Evolutionary conservation across 2,797 vertebrate genomes (phyloP).

Genomic region (Lacerta bilineata): DNA sequence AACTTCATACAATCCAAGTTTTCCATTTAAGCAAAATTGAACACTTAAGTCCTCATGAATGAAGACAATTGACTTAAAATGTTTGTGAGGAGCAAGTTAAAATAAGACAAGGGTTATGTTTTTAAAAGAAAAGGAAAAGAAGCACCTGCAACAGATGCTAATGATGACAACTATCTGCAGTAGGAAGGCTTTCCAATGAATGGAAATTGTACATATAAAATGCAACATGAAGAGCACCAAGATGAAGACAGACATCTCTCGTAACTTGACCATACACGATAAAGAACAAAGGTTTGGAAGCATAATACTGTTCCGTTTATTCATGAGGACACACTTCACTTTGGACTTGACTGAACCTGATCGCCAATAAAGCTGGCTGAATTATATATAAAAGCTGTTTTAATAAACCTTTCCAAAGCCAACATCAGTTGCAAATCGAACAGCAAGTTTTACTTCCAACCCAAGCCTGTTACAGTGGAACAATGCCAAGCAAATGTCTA

Average conservation of each 20-base stretch:
- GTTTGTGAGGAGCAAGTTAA: not conserved
- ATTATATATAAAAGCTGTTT: slow-evolving; percentile 67
- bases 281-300: slow-evolving; percentile 39
- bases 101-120: not conserved
- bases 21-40: not conserved
- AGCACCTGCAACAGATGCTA: not conserved
- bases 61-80: not conserved
- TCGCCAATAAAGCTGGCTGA: slow-evolving; percentile 56
- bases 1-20: not conserved
- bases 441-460: slow-evolving; percentile 74
- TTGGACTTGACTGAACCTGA: slow-evolving; percentile 59
- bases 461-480: slow-evolving; percentile 71
- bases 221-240: slow-evolving; percentile 5
- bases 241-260: not conserved
- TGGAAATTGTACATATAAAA: slow-evolving; percentile 8
- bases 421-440: slow-evolving; percentile 73
- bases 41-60: not conserved
- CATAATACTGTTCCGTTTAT: slow-evolving; percentile 40
- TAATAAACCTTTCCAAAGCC: slow-evolving; percentile 55
- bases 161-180: not conserved
- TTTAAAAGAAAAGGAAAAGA: slow-evolving; percentile 8
- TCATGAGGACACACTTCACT: slow-evolving; percentile 55
- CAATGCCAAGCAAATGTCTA: slow-evolving; percentile 74
- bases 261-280: slow-evolving; percentile 21
- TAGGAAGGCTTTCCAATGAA: not conserved